Base-by-base conservation (phyloP, 2,113 vertebrate genomes). In the Charadrius vociferus region DNA sequence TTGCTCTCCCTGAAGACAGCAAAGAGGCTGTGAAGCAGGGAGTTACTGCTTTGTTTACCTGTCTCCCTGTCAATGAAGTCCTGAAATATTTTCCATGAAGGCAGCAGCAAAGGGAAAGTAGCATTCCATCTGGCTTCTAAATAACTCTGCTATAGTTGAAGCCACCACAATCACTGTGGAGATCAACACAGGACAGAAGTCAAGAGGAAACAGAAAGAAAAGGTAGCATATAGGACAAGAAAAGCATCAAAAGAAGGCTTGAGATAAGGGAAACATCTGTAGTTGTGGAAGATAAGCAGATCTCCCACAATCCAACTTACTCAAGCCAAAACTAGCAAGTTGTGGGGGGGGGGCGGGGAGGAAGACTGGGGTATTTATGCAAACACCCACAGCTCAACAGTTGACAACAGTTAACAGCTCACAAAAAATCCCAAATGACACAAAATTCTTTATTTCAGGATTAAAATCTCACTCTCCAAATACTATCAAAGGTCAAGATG, bases 271-370 rank as follows among this genome's bases (percentile, higher is more conserved):
- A 68, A 94, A 50, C 7, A 49, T 17, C 17, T 20, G 9, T 3
- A 24, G 2, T 3, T 62, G n/a, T 12, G 6, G 30, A 86, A 71
- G 19, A 58, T 18, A 29, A 84, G 24, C 10, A 55, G 4, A 49
- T 22, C 4, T 58, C 17, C 32, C 27, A 74, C 19, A 37, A 6
- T 2, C 0, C 12, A 24, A 81, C 20, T 8, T 68, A 55, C 12
- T 36, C 15, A 88, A 82, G 34, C 5, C 26, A 68, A 58, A 85
- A 41, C 16, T 30, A 81, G 8, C 19, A 87, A 68, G 12, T 65
- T 59, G 3, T 14, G 37, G 3, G 1, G 4, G 5, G 1, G 3
- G 3, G 4, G 7, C 6, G 7, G 11, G 1, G 32, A 11, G 23
- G 6, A 86, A 1, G 29, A 58, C 24, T 36, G 6, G 7, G 8